A percentile compares a stretch with the other conserved stretches of the same genome.
These are phyloP conservation scores for Pachycephus smyrnensis DNA, from an alignment of 2,888 invertebrate genomes.

Conservation along the genomic window DNA sequence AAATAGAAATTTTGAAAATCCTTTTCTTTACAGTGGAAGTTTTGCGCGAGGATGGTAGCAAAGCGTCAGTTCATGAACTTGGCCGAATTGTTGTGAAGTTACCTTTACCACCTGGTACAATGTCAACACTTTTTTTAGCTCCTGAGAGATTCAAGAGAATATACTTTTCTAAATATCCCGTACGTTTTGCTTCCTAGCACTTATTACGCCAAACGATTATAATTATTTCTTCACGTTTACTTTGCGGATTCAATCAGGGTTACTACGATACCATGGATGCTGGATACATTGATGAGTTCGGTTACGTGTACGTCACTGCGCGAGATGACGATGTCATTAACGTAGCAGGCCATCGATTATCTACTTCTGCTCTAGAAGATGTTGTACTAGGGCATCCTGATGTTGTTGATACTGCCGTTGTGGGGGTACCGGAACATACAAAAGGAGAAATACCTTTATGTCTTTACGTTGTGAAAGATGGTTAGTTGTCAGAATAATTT, in stretches of 20 bases:
- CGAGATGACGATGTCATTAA: slow-evolving; percentile 96
- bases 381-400: slow-evolving; percentile 88
- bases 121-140: slow-evolving; percentile 85
- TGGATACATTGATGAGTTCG: slow-evolving; percentile 85
- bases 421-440: slow-evolving; percentile 89
- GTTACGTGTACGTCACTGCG: slow-evolving; percentile 89
- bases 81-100: slow-evolving; percentile 87
- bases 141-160: slow-evolving; percentile 83
- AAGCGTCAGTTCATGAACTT: slow-evolving; percentile 78
- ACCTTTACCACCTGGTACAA: slow-evolving; percentile 90
- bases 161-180: slow-evolving; percentile 87
- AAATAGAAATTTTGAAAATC: neutral
- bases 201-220: neutral
- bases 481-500: slow-evolving; percentile 49
- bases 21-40: slow-evolving; percentile 72
- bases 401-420: slow-evolving; percentile 88
- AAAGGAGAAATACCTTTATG: slow-evolving; percentile 94
- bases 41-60: slow-evolving; percentile 76
- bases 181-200: slow-evolving; percentile 66
- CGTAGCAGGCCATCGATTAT: slow-evolving; percentile 92
- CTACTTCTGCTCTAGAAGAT: slow-evolving; percentile 91
- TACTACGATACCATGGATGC: slow-evolving; percentile 97
- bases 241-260: slow-evolving; percentile 70
- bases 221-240: neutral
- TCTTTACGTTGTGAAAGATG: slow-evolving; percentile 82